Conservation (phyloP, 2,797 vertebrate genomes). For the Rhadinocentrus ornatus region DNA sequence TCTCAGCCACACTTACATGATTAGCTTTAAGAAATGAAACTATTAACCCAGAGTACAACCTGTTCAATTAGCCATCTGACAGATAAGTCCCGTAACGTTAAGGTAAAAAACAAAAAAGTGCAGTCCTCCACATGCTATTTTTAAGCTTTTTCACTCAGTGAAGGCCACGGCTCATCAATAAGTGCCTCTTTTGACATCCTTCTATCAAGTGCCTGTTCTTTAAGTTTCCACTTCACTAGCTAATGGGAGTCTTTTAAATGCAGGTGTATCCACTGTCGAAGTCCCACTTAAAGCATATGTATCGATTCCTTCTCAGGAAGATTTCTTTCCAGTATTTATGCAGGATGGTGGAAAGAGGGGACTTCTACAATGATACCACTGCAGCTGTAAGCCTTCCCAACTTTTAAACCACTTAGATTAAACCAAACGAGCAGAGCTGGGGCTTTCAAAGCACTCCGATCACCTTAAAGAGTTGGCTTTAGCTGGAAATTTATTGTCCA, state of each 20-base stretch:
- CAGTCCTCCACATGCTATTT: conserved; percentile 32
- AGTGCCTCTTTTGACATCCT: conserved; percentile 59
- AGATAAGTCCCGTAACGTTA: conserved; percentile 15
- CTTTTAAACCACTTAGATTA: conserved; percentile 10
- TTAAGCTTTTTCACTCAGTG: conserved; percentile 55
- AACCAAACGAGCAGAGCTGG: conserved; percentile 65
- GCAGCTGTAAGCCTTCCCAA: conserved; percentile 16
- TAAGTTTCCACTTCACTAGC: conserved; percentile 44
- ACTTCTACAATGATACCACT: conserved; percentile 36
- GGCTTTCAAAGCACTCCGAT: conserved; percentile 62
- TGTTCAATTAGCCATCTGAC: background rate
- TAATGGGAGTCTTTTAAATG: conserved; percentile 37
- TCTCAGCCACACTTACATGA: conserved; percentile 11
- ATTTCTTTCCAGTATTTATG: background rate
- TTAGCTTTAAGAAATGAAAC: conserved; percentile 34
- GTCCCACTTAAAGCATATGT: conserved; percentile 18
- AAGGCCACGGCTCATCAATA: conserved; percentile 49
- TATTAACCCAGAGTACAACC: conserved; percentile 39
- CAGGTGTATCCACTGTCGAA: conserved; percentile 40
- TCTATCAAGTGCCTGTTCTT: conserved; percentile 49
- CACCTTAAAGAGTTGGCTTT: conserved; percentile 29
- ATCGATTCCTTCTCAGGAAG: conserved; percentile 12
- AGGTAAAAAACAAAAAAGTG: conserved; percentile 18
- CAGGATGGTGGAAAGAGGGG: conserved; percentile 3
- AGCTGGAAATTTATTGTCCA: conserved; percentile 41